Base-by-base conservation (phyloP, 2,113 vertebrate genomes). In the Ictidomys tridecemlineatus region DNA sequence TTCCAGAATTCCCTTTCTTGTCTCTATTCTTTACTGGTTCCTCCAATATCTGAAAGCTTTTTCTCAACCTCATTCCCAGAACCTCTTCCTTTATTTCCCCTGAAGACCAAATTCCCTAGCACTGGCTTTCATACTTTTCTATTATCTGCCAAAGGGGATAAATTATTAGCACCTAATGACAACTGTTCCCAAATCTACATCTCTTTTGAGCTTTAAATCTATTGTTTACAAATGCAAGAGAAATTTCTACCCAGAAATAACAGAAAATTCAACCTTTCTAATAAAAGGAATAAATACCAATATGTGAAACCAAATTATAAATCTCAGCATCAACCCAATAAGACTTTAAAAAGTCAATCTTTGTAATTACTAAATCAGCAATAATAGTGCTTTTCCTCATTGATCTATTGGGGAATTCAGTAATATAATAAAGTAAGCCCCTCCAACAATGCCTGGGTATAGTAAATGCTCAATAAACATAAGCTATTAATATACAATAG, bases 51-150 rank as follows among this genome's bases (percentile, higher is more conserved):
- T 80, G 65, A 96, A 92, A 76, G n/a, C 14, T 85, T 89, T 92
- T 39, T 76, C 51, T 63, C 91, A 85, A 20, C 16, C 34, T 89
- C 85, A 83, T 83, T 94, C 37, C 32, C 45, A 51, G 34, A 92
- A 73, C 18, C 45, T 86, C 61, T 89, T 95, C 79, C 69, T 51
- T 51, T 51, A 51, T 51, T 51, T 51, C 48, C 76, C 24, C 80
- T 63, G 14, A 90, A 61, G 42, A 26, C 37, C n/a, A 48, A 16
- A 87, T 48, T 85, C n/a, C 12, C 37, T 83, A 65, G 58, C 32
- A 95, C 67, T 56, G 42, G 58, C 39, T 83, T 92, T 95, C 37
- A 92, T 8, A 89, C 24, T 78, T 93, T 85, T 61, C 69, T 93
- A 67, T 7, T 83, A 42, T 65, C 28, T 86, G 85, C 34, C 53